A percentile compares a stretch with the other conserved stretches of the same genome.
These are phyloP conservation scores for Steromphala cineraria DNA, from an alignment of 2,888 invertebrate genomes.

Conservation along the genomic window DNA sequence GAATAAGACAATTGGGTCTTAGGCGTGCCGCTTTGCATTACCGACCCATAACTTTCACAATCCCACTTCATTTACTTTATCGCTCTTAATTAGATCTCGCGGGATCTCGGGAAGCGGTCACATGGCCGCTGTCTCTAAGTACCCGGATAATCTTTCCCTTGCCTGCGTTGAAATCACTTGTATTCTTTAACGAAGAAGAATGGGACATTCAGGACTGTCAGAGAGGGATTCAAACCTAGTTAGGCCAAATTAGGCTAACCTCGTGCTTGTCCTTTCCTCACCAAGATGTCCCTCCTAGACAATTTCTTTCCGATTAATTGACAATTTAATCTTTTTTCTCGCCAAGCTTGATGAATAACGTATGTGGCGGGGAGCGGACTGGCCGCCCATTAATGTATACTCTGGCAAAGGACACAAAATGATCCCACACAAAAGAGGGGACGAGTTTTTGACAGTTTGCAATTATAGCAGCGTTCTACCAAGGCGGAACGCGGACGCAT, in stretches of 20 bases:
- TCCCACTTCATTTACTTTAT: background rate
- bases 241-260: conserved; percentile 1
- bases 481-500: background rate
- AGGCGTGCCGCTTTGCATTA: background rate
- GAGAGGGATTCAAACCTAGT: background rate
- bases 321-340: conserved; percentile 6
- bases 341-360: background rate
- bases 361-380: background rate
- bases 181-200: conserved; percentile 1
- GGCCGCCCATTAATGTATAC: background rate
- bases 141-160: background rate
- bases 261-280: background rate
- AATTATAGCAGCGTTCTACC: background rate
- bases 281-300: background rate
- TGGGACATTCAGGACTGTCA: background rate
- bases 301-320: conserved; percentile 8
- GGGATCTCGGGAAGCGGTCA: conserved; percentile 6
- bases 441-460: conserved; percentile 2
- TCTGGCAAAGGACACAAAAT: background rate
- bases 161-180: conserved; percentile 5
- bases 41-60: background rate
- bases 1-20: background rate
- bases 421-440: background rate
- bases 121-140: background rate
- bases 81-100: conserved; percentile 4